Base-by-base conservation (phyloP, 2,113 vertebrate species). In the Pluvialis apricaria region DNA sequence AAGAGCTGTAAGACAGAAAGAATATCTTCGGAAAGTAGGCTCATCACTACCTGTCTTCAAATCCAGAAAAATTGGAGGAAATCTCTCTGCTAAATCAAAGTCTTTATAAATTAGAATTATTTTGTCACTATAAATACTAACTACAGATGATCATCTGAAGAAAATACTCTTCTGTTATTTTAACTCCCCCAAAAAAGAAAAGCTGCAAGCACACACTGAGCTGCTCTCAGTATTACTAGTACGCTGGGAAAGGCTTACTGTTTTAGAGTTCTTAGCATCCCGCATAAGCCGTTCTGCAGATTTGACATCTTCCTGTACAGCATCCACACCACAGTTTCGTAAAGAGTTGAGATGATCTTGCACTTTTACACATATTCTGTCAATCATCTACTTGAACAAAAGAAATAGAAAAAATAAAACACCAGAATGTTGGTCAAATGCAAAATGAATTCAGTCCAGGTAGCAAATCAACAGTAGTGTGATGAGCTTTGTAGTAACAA, bases 321-420 rank as follows among this genome's bases (percentile, higher is more conserved):
- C 94, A 12, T 99, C 99, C 26, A 97, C 98, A 42, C 98, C 98
- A 3, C 98, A 99, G 91, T 98, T 99, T 54, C 98, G 98, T 92
- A 99, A 96, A 20, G 99, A 99, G 97, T 99, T 99, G 75, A 99
- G 98, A 88, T 99, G 99, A 96, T 99, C 99, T 97, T 99, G 99
- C 42, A 99, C 99, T 97, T 99, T 99, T 58, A 99, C 99, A 96
- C 99, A 99, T 90, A 99, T 99, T 95, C 99, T 98, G 95, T 99
- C 99, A 84, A 99, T 99, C 99, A 99, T 99, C 99, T 99, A 96
- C 72, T 83, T 68, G 38, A 72, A 91, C 60, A 91, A 82, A 70
- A 90, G 57, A 60, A 64, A 81, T 2, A 52, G 21, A 55, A 15
- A 76, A 91, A 20, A 61, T 18, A 42, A 68, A 81, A 61, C 22